Base-by-base conservation (phyloP, 2,888 invertebrate genomes). In the Charanyca ferruginea region DNA sequence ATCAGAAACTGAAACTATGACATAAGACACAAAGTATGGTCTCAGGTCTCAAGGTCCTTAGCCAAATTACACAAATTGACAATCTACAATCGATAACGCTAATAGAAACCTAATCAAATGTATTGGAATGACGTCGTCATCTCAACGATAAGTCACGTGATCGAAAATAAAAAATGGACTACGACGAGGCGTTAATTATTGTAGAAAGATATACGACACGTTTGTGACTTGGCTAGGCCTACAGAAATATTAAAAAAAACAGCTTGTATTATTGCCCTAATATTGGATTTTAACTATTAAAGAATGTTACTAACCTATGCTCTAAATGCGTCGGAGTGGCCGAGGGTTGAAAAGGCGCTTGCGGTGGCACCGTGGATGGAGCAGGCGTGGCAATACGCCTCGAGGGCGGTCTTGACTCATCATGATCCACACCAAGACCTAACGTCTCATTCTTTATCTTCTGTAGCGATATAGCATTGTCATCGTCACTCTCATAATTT, bases 261-360 rank as follows among this genome's bases (percentile, higher is more conserved):
- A 18, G 8, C 16, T 20, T 11, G 2, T 9, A 25, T 16, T 20
- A 44, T 25, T 45, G 20, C 2, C 8, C 32, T 53, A 18, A n/a
- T 5, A 0, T 20, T 6, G 35, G 16, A 38, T 16, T 3, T 0
- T 3, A 13, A 23, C 18, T 7, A 25, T 41, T 4, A 0, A 13
- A n/a, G 11, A 38, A 51, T 47, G 1, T 13, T 55, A 49, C 60
- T 54, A 66, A 98, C 92, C 98, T 96, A 80, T 98, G 97, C 77
- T 98, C 97, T 54, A 99, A 96, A 91, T 98, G 97, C 23, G 92
- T 90, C 2, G 99, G 99, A 0, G 99, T 98, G 3, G 99, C 97
- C 0, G 98, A 97, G 0, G 99, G 98, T 93, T 99, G 99, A 90
- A 99, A 99, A 0, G 98, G 96, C n/a, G 96, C 90, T 91, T 99